These are phyloP conservation scores for Candoia aspera DNA, from an alignment of 2,113 vertebrate species.

Conservation along the genomic window DNA sequence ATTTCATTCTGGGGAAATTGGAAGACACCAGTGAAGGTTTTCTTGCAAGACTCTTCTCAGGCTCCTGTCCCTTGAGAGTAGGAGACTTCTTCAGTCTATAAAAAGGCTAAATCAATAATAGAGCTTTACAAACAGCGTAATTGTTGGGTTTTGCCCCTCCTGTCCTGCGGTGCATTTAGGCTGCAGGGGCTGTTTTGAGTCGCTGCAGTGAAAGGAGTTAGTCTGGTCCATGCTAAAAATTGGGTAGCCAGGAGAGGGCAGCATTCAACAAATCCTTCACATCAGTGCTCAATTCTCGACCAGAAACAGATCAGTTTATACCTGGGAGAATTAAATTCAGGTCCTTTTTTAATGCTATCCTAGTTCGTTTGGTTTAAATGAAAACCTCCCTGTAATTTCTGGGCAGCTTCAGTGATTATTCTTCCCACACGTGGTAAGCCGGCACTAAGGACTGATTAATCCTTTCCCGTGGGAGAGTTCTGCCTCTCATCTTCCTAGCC, in stretches of 20 bases:
- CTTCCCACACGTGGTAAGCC: not conserved
- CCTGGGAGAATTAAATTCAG: not conserved
- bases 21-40: not conserved
- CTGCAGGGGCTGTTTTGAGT: not conserved
- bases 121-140: too few species aligned
- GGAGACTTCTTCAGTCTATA: not conserved
- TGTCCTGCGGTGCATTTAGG: not conserved
- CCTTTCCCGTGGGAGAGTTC: not conserved
- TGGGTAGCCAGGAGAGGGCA: constrained; percentile 70
- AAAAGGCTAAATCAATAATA: not conserved
- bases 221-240: not conserved
- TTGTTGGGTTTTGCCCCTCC: not conserved
- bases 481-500: not conserved
- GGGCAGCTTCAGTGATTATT: not conserved
- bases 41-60: not conserved
- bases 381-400: not conserved
- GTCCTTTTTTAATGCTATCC: not conserved
- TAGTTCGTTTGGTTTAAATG: not conserved
- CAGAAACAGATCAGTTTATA: not conserved
- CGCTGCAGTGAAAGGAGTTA: not conserved
- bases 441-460: not conserved
- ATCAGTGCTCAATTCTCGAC: not conserved
- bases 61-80: too few species aligned
- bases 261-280: constrained; percentile 43
- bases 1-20: too few species aligned